phyloP scores from a whole-genome alignment of 2,888 invertebrate species.

The Ophioninae sp. region DNA sequence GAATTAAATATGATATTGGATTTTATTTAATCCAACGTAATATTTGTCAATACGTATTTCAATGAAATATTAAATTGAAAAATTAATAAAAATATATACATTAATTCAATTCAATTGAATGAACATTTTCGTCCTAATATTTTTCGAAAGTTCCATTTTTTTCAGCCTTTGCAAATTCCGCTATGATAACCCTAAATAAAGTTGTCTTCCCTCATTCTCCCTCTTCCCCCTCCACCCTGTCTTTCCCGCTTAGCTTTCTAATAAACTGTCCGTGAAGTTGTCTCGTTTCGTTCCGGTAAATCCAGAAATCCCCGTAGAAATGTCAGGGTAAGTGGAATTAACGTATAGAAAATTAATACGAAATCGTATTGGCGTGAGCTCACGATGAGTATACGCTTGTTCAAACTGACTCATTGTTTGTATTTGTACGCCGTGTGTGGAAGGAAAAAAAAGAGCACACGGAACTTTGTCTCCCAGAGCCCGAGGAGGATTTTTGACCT shows the following conservation, averaged over 20 bases:
- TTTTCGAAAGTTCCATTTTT: too few relatives aligned
- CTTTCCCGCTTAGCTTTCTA: neutral
- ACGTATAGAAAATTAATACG: neutral
- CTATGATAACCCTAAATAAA: too few relatives aligned
- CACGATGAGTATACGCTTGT: neutral
- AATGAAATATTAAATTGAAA: too few relatives aligned
- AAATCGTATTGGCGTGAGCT: neutral
- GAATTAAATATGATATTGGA: too few relatives aligned
- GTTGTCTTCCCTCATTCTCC: slow-evolving; percentile 18
- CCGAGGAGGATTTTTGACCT: slow-evolving; percentile 30
- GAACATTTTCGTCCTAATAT: too few relatives aligned
- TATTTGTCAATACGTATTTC: too few relatives aligned
- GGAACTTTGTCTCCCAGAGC: slow-evolving; percentile 30
- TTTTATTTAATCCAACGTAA: too few relatives aligned
- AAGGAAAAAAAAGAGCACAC: slow-evolving; percentile 1
- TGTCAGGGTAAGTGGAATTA: neutral
- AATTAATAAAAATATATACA: too few relatives aligned
- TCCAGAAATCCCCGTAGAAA: neutral
- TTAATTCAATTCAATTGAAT: too few relatives aligned
- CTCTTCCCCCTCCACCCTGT: neutral
- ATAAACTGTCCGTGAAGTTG: slow-evolving; percentile 25
- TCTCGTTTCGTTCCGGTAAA: neutral
- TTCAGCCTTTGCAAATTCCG: too few relatives aligned
- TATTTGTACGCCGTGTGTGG: slow-evolving; percentile 13
- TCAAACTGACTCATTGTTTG: slow-evolving; percentile 49